Base-by-base conservation (phyloP, 2,888 invertebrate species). In the Stenodera caucasica region DNA sequence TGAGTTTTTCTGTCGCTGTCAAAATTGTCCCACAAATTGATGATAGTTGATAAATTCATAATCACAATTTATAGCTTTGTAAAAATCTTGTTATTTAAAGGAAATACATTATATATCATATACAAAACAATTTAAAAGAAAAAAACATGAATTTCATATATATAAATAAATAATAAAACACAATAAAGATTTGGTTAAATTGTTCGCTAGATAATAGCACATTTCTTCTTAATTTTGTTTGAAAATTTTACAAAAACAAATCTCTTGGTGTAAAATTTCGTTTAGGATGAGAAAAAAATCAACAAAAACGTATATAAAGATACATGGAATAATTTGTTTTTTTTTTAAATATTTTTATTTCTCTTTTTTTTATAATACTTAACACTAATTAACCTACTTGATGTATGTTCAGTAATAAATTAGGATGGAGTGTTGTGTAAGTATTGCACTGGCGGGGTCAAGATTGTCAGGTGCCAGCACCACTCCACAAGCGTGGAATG, bases 381-480 rank as follows among this genome's bases (percentile, higher is more conserved):
- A 78, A 75, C 72, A 74, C 76, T 77, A 77, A 71, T 72, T 75
- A 73, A 69, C 69, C 73, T 73, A 74, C 54, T 73, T 72, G 74
- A 74, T 73, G 72, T 73, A 76, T 75, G 73, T 75, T 75, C 75
- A 74, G 71, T 75, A 76, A 76, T 76, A 76, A 76, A 76, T 76
- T 75, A 76, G 75, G 74, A 75, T 73, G 75, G 76, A 75, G 75
- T 75, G 74, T 75, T 70, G 69, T 77, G 76, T 78, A 78, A 78
- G 77, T 79, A 79, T 79, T 79, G 78, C 78, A 78, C 79, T 78
- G 78, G 78, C 79, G 73, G 75, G 74, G 74, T 76, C 73, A 74
- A 76, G 77, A 79, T 78, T 77, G 78, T 78, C 78, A 69, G 71
- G 75, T 74, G 75, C 77, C 76, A 76, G 77, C 73, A 76, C 77